Evolutionary conservation across 1,140 invertebrate genomes (phyloP).

Genomic region (Euwallacea fornicatus): DNA sequence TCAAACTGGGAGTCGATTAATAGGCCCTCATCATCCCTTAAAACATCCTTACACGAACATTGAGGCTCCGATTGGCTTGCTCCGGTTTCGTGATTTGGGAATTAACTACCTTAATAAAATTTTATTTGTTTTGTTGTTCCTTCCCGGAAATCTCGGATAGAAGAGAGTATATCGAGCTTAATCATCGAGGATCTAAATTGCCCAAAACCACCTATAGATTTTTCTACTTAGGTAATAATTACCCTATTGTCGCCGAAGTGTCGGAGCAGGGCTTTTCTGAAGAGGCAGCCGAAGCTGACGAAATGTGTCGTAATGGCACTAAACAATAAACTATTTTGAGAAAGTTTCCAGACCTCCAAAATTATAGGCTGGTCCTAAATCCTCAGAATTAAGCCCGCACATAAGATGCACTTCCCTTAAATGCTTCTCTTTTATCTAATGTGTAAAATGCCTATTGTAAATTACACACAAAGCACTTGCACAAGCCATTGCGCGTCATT

Average conservation of each 20-base stretch:
- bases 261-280: no score
- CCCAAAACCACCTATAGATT: background rate
- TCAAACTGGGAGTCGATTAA: constrained; percentile 21
- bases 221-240: background rate
- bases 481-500: background rate
- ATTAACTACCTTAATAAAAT: constrained; percentile 35
- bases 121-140: constrained; percentile 24
- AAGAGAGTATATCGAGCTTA: background rate
- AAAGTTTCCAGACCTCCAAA: no score
- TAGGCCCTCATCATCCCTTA: constrained; percentile 23
- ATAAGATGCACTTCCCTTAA: no score
- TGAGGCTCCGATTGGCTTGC: constrained; percentile 24
- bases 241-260: no score
- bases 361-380: no score
- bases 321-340: no score
- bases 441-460: background rate
- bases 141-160: background rate
- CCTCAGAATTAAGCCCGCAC: no score
- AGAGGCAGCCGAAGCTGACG: no score
- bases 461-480: background rate
- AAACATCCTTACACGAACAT: constrained; percentile 31
- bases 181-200: background rate
- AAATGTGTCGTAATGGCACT: no score
- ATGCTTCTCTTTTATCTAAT: background rate
- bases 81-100: constrained; percentile 33